Base-by-base conservation (phyloP, 2,797 vertebrate species). In the Sciaenops ocellatus region DNA sequence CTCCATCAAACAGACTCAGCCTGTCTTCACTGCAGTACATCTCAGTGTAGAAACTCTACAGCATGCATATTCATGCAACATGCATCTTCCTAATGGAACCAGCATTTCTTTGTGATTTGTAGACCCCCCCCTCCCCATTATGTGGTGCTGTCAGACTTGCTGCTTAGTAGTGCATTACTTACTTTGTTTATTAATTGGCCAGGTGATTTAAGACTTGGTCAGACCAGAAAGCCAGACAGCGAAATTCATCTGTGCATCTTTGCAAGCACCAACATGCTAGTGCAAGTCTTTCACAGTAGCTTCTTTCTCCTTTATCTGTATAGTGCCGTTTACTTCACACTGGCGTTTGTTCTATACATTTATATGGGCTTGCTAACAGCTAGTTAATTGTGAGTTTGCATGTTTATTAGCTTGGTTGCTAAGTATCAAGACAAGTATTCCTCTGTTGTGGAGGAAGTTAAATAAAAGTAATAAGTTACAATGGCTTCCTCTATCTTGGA, bases 1-100 rank as follows among this genome's bases (percentile, higher is more conserved):
- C 78, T 84, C 73, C 82, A 76, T 87, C 88, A 78, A 70, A 48
- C 72, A 44, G 59, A 63, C 63, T 7, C 60, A 16, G 47, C 18
- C 50, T 5, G 74, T 64, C 79, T 63, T 51, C 76, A 3, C 78
- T 15, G 78, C 68, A 34, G 47, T 41, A 3, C 72, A 71, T 81
- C 80, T 66, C 67, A 38, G 69, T 30, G 28, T 6, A 34, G 61
- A 41, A 55, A 48, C 63, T 41, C 63, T 20, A 51, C 64, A 47
- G 24, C 46, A 24, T 72, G 57, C 76, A 80, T 62, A 69, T 72
- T 73, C 60, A 80, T 51, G n/a, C 5, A 16, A 52, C 69, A 78
- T 74, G 2, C 61, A 41, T 85, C 85, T 71, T 67, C 48, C 56
- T 80, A 44, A 76, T 78, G 80, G 61, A 74, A 26, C 28, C 0